Percentiles rank a stretch among this genome's conserved stretches.
Conservation (phyloP, 2,113 vertebrate genomes). For the Leucopsar rothschildi region DNA sequence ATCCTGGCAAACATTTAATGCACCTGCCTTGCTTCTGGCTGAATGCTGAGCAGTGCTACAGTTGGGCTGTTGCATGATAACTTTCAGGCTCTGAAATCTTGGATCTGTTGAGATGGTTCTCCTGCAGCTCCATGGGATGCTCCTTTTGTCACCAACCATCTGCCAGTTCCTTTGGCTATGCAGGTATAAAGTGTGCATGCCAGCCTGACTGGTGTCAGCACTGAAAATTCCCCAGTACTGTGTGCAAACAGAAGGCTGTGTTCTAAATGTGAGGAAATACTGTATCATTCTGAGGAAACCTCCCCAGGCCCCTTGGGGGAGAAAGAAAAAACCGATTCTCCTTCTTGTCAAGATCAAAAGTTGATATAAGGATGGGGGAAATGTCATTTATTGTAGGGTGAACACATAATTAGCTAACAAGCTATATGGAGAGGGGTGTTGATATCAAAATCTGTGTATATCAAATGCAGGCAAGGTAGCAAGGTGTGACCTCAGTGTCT, state of each 20-base stretch:
- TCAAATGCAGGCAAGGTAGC: background rate
- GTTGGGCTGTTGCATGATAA: background rate
- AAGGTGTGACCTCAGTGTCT: background rate
- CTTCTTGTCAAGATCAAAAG: background rate
- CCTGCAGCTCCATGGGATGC: background rate
- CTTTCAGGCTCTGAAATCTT: background rate
- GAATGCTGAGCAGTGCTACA: background rate
- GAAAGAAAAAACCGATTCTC: background rate
- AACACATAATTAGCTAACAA: background rate
- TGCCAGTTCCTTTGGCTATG: background rate
- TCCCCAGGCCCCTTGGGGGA: background rate
- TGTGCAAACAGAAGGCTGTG: background rate
- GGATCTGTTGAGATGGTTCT: background rate
- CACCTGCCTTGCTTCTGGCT: constrained; percentile 45
- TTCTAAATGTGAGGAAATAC: background rate
- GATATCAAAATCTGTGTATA: background rate
- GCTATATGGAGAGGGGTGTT: background rate
- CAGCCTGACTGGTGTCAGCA: background rate
- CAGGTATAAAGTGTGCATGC: constrained; percentile 4
- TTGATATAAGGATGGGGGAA: background rate
- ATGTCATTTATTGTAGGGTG: background rate
- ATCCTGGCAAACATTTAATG: background rate
- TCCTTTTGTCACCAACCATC: constrained; percentile 20
- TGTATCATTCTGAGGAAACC: background rate
- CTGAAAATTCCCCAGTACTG: background rate